These are phyloP conservation scores for Stercorarius parasiticus DNA, from an alignment of 2,113 vertebrate genomes.

Conservation along the genomic window DNA sequence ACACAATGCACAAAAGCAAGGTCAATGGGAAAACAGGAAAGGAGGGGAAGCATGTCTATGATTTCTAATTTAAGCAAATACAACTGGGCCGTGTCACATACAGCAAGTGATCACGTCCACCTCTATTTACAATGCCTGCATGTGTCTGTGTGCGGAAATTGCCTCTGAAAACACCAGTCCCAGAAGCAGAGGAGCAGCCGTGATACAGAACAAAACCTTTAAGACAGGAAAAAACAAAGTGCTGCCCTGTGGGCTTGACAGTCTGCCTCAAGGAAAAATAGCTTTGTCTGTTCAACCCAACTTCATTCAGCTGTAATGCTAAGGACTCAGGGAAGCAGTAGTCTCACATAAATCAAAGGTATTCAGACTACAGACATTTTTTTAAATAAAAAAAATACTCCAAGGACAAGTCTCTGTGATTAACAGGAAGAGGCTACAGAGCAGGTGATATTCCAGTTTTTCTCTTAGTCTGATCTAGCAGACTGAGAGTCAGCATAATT, in stretches of 20 bases:
- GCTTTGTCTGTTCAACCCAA: background rate
- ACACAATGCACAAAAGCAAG: background rate
- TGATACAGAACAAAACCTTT: background rate
- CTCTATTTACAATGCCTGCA: background rate
- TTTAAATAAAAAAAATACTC: background rate
- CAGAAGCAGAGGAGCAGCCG: background rate
- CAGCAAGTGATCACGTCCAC: background rate
- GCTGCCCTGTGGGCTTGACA: background rate
- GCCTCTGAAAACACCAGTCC: background rate
- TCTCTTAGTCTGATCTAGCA: background rate
- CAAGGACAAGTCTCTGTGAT: background rate
- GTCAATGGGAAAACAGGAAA: constrained; percentile 7
- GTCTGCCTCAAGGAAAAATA: background rate
- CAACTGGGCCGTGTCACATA: background rate
- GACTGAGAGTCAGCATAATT: background rate
- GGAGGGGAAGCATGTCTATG: background rate
- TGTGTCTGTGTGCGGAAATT: background rate
- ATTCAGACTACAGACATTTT: background rate
- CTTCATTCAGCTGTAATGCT: background rate
- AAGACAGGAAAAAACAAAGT: background rate
- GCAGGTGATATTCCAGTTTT: background rate
- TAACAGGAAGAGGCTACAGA: background rate
- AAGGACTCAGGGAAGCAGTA: background rate
- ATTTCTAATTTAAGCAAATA: constrained; percentile 2
- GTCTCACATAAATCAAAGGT: background rate